Evolutionary conservation across 2,113 vertebrate genomes (phyloP), one percentile per base, ranked within the genome.

Genomic region (Paratilapia polleni): DNA sequence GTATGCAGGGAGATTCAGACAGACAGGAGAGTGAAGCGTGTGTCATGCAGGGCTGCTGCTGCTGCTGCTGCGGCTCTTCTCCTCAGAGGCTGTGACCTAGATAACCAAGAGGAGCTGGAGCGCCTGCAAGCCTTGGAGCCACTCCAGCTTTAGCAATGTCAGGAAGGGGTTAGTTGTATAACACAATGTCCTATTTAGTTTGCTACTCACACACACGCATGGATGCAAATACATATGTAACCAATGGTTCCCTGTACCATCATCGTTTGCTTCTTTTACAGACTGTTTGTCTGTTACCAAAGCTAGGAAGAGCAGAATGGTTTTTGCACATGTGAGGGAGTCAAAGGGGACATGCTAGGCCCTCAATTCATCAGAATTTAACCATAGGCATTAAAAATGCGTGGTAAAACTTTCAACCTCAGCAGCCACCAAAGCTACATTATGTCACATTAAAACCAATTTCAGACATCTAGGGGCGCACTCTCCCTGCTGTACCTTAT

Each of bases 21-120:
- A 87, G 93, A 95, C 94, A 93, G 94, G 94, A 95, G 93, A 95
- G 93, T 93, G 94, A 94, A 94, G 94, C 93, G 91, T 92, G 93
- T 92, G 93, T 94, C 93, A 91, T 94, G 90, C 90, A 90, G 92
- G 88, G 84, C 88, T 87, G 91, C 88, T 84, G 90, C 93, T 80
- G 81, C 93, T 90, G 91, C 92, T 88, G 90, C 92, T 85, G 88
- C 81, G 78, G 91, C 92, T 90, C 90, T 89, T 86, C 91, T 94
- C 89, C 93, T 93, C 92, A 91, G 93, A 95, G 93, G 94, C 93
- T 94, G 92, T 95, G 95, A 95, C 95, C 94, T 94, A 95, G 93
- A 94, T 95, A 95, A 95, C 93, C 92, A 92, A 93, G 90, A 93
- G 93, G 94, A 94, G 94, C 91, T 93, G 89, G 91, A 94, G 94